A percentile compares a stretch with the other conserved stretches of the same genome.
These are phyloP conservation scores for Laothoe populi DNA, from an alignment of 2,888 invertebrate genomes.

Conservation along the genomic window DNA sequence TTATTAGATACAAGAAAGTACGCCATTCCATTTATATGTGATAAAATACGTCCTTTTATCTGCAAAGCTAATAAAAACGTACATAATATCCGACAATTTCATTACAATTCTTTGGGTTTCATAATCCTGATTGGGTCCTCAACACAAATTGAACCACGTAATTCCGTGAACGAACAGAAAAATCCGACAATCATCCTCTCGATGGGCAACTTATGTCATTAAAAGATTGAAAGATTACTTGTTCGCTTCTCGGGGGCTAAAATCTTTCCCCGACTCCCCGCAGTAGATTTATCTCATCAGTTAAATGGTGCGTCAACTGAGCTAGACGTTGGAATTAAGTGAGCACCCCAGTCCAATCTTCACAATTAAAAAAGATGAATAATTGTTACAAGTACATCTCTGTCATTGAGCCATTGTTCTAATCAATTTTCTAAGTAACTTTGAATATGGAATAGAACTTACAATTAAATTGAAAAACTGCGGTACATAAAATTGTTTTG, in stretches of 20 bases:
- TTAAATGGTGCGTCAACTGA: constrained; percentile 70
- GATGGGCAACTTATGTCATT: constrained; percentile 73
- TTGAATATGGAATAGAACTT: not conserved
- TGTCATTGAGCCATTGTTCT: constrained; percentile 1
- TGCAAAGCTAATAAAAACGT: constrained; percentile 3
- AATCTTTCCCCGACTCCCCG: constrained; percentile 54
- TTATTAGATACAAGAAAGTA: constrained; percentile 29
- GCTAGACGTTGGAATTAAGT: constrained; percentile 58
- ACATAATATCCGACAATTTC: constrained; percentile 1
- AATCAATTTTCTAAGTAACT: not conserved
- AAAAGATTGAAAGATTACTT: constrained; percentile 82
- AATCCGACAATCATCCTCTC: constrained; percentile 60
- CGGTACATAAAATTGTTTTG: no score
- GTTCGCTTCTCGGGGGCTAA: constrained; percentile 70
- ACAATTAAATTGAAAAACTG: not conserved
- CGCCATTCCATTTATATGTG: not conserved
- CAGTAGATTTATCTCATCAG: constrained; percentile 80
- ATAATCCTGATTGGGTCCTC: constrained; percentile 24
- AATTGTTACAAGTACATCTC: not conserved
- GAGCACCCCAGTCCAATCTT: constrained; percentile 15
- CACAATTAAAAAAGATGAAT: constrained; percentile 21
- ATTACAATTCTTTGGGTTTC: constrained; percentile 18
- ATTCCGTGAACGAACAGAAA: constrained; percentile 42
- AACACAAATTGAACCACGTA: constrained; percentile 33
- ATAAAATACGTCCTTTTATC: constrained; percentile 25